Base-by-base conservation (phyloP, 1,140 invertebrate genomes). In the Drosophila kohkoa region DNA sequence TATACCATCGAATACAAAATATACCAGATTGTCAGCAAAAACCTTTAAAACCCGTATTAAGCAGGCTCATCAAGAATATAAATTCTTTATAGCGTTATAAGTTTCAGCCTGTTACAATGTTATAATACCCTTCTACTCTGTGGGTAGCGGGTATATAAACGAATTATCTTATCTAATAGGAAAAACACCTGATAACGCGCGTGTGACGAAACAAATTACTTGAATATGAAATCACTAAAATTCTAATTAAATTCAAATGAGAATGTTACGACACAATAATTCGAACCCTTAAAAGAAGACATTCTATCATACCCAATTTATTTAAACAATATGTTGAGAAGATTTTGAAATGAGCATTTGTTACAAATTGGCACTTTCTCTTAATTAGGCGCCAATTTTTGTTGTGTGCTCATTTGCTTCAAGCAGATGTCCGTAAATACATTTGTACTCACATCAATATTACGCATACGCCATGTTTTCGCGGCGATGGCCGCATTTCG, bases 391-490 rank as follows among this genome's bases (percentile, higher is more conserved):
- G 15, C 49, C 35, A 41, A 10, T 52, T 55, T 38, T n/a, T 52
- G 32, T 43, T 38, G 11, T 52, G 32, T 43, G 15, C 59, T 49
- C 30, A 62, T 49, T 54, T 64, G 41, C 41, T 60, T 48, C 16
- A 46, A 35, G 28, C 38, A 35, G 43, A 5, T 54, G 38, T 52
- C 1, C 32, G 51, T 52, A 28, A 30, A 52, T n/a, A 6, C 28
- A 52, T 49, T 78, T 6, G n/a, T 30, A 16, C 25, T 11, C 52
- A 55, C 72, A 60, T n/a, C 10, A 75, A 80, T 69, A 88, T 87
- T 62, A 88, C 73, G 67, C 80, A 87, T 87, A 67, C 83, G 79
- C 66, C 54, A 48, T 45, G 77, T 52, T 8, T 38, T 25, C 57
- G 20, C 25, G 20, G 20, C 28, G 16, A 11, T 59, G 54, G 43